phyloP scores from a whole-genome alignment of 2,888 invertebrate species.

The Orgyia antiqua region DNA sequence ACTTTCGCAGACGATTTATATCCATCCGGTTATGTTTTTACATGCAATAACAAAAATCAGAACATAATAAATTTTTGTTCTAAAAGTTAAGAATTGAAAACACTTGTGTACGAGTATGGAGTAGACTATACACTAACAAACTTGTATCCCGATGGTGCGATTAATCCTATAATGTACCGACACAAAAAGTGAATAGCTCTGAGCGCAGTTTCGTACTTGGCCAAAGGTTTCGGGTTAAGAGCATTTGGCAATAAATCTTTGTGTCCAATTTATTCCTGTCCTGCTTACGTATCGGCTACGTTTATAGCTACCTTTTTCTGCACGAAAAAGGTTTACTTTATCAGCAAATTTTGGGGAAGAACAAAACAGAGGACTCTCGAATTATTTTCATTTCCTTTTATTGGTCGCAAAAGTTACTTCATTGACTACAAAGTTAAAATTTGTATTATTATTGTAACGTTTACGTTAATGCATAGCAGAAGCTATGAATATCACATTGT shows the following conservation, averaged over 20 bases:
- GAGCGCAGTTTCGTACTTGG: slow-evolving; percentile 38
- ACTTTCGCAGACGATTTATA: too few relatives aligned
- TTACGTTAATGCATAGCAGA: too few relatives aligned
- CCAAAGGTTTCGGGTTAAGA: slow-evolving; percentile 60
- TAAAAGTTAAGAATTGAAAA: too few relatives aligned
- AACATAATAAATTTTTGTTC: too few relatives aligned
- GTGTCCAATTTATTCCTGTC: slow-evolving; percentile 67
- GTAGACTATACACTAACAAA: too few relatives aligned
- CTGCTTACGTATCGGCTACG: slow-evolving; percentile 54
- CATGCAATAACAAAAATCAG: too few relatives aligned
- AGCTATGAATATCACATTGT: too few relatives aligned
- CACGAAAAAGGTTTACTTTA: slow-evolving; percentile 53
- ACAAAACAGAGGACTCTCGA: slow-evolving; percentile 63
- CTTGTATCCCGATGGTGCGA: slow-evolving; percentile 1
- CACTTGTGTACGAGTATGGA: not conserved
- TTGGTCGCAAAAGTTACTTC: too few relatives aligned
- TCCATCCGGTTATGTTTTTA: too few relatives aligned
- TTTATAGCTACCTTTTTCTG: slow-evolving; percentile 57
- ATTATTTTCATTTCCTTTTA: slow-evolving; percentile 32
- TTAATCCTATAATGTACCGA: slow-evolving; percentile 16
- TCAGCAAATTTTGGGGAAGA: slow-evolving; percentile 45
- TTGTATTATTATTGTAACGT: too few relatives aligned
- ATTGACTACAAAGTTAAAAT: too few relatives aligned
- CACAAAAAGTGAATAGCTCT: slow-evolving; percentile 44
- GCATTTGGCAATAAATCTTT: slow-evolving; percentile 72